Conservation (phyloP, 2,888 invertebrate species). For the Dolichopus griseipennis region DNA sequence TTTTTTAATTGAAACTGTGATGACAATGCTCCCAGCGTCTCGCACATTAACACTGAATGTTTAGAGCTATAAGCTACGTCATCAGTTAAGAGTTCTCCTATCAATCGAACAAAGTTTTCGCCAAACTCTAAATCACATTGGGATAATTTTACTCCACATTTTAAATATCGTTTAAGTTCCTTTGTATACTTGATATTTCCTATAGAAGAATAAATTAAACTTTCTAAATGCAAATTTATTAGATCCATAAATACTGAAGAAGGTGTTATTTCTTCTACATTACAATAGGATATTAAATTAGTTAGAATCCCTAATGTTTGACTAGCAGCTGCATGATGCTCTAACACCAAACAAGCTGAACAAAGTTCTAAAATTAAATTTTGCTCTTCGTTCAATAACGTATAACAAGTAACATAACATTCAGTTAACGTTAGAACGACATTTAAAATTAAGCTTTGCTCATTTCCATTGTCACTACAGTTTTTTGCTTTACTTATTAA, state of each 20-base stretch:
- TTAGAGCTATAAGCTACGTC: conserved; percentile 35
- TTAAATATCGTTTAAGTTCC: conserved; percentile 37
- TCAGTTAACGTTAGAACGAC: conserved; percentile 39
- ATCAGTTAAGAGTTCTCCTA: conserved; percentile 46
- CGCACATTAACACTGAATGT: conserved; percentile 52
- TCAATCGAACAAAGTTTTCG: conserved; percentile 54
- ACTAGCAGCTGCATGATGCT: conserved; percentile 38
- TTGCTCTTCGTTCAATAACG: conserved; percentile 36
- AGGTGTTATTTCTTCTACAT: conserved; percentile 24
- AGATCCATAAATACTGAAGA: conserved; percentile 34
- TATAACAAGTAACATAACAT: conserved; percentile 40
- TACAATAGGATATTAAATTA: conserved; percentile 30
- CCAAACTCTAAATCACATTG: conserved; percentile 55
- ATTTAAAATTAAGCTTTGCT: conserved; percentile 38
- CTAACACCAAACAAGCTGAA: conserved; percentile 36
- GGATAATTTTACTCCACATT: conserved; percentile 65
- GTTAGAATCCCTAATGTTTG: conserved; percentile 40
- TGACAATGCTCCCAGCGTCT: conserved; percentile 67
- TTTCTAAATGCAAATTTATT: conserved; percentile 40
- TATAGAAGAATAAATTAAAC: conserved; percentile 38
- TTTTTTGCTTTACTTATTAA: conserved; percentile 36
- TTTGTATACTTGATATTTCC: conserved; percentile 33
- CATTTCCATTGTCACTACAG: conserved; percentile 34
- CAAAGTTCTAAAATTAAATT: conserved; percentile 36
- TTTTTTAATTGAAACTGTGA: conserved; percentile 45